Evolutionary conservation across 1,140 invertebrate genomes (phyloP).

Genomic region (Periplaneta americana): DNA sequence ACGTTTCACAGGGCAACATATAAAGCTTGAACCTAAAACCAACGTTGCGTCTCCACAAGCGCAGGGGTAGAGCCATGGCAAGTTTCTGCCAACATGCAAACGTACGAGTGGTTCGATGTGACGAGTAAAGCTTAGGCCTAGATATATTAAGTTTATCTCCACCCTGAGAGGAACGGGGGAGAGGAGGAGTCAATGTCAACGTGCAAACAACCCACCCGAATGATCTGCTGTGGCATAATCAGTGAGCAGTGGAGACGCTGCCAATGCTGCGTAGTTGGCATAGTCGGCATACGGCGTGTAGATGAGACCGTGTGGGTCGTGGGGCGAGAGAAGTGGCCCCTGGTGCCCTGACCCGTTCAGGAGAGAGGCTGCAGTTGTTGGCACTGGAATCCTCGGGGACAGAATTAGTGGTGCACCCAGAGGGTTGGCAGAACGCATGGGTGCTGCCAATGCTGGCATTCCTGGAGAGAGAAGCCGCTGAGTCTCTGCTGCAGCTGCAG

Average conservation of each 20-base stretch:
- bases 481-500: slow-evolving; percentile 64
- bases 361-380: slow-evolving; percentile 66
- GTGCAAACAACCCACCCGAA: slow-evolving; percentile 92
- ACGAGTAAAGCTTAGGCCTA: not conserved
- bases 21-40: not conserved
- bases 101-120: not conserved
- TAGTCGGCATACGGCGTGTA: slow-evolving; percentile 82
- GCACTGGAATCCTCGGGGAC: slow-evolving; percentile 77
- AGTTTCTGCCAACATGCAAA: not conserved
- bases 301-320: slow-evolving; percentile 58
- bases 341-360: slow-evolving; percentile 63
- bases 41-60: not conserved
- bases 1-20: not conserved
- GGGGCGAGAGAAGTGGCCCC: slow-evolving; percentile 51
- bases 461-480: slow-evolving; percentile 64
- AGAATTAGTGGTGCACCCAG: slow-evolving; percentile 81
- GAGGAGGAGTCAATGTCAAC: slow-evolving; percentile 39
- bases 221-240: slow-evolving; percentile 82
- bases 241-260: slow-evolving; percentile 73
- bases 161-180: not conserved
- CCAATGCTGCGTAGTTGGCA: slow-evolving; percentile 80
- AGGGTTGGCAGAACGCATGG: slow-evolving; percentile 58
- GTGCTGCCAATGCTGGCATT: slow-evolving; percentile 50
- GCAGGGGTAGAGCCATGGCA: not conserved
- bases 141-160: not conserved